A percentile compares a stretch with the other conserved stretches of the same genome.
Evolutionary conservation across 2,113 vertebrate species (phyloP).

Genomic region (Gambusia holbrooki): DNA sequence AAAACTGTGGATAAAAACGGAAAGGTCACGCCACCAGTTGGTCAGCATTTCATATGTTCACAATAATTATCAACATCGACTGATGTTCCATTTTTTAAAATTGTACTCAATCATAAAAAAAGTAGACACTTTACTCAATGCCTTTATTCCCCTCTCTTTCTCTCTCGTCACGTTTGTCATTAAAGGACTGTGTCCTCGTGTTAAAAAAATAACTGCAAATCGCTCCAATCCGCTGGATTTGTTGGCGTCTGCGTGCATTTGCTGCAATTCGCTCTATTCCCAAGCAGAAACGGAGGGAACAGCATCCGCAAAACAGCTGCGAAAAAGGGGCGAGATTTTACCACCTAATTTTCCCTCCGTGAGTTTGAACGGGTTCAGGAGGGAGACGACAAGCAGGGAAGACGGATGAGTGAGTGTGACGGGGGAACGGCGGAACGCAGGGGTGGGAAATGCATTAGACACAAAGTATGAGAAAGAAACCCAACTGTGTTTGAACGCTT

Average conservation of each 20-base stretch:
- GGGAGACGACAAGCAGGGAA: conserved; percentile 36
- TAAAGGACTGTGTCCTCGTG: too few species aligned
- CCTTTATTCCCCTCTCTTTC: background rate
- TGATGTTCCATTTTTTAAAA: too few species aligned
- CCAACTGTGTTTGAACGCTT: conserved; percentile 13
- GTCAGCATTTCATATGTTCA: too few species aligned
- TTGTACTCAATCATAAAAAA: too few species aligned
- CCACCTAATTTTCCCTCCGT: background rate
- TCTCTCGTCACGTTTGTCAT: too few species aligned
- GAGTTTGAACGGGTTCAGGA: conserved; percentile 12
- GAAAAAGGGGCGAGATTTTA: background rate
- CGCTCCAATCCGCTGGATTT: background rate
- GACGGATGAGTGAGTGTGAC: conserved; percentile 59
- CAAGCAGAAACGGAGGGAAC: background rate
- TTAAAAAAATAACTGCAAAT: background rate
- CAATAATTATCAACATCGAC: too few species aligned
- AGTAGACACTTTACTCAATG: background rate
- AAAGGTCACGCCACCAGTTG: too few species aligned
- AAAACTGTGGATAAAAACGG: too few species aligned
- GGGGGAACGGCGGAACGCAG: conserved; percentile 33
- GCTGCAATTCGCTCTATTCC: background rate
- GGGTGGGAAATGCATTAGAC: conserved; percentile 13
- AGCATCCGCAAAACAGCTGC: background rate
- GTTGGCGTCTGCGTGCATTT: background rate
- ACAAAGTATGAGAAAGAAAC: background rate